These are phyloP conservation scores for Girardinichthys multiradiatus DNA, from an alignment of 2,113 vertebrate species.

Conservation along the genomic window DNA sequence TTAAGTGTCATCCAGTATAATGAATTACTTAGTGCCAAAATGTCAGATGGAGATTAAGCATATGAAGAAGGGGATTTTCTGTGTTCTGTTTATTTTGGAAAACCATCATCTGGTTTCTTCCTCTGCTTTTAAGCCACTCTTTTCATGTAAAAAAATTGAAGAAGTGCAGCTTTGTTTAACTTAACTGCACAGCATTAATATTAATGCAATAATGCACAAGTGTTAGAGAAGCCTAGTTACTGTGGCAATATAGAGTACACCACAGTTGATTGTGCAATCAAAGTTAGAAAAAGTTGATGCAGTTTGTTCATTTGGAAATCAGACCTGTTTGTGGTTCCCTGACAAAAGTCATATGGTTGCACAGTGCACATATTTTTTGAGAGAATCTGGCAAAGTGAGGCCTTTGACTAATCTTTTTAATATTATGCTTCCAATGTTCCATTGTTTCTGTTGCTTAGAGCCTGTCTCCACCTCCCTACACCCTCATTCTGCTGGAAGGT, in stretches of 20 bases:
- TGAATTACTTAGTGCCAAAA: slow-evolving; percentile 51
- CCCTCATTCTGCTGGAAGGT: no score
- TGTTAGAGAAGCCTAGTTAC: neutral
- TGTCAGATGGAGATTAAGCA: slow-evolving; percentile 53
- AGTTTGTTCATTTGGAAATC: no score
- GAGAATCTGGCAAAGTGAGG: no score
- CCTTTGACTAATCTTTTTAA: no score
- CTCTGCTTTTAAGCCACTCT: slow-evolving; percentile 5
- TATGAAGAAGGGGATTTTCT: slow-evolving; percentile 31
- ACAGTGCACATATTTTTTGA: no score
- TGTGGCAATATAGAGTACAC: neutral
- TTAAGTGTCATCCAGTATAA: slow-evolving; percentile 31
- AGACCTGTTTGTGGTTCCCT: no score
- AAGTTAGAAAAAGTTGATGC: no score
- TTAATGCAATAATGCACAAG: neutral
- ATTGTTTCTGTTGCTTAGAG: no score
- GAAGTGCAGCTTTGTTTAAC: slow-evolving; percentile 14
- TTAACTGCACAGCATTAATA: neutral
- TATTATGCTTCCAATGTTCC: no score
- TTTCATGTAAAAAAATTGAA: slow-evolving; percentile 4
- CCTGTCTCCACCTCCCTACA: no score
- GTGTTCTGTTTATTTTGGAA: slow-evolving; percentile 33
- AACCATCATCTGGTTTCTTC: slow-evolving; percentile 15
- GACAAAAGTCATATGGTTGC: no score
- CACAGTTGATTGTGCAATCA: no score